These are phyloP conservation scores for Lithophane semibrunnea DNA, from an alignment of 2,888 invertebrate genomes.

Conservation along the genomic window DNA sequence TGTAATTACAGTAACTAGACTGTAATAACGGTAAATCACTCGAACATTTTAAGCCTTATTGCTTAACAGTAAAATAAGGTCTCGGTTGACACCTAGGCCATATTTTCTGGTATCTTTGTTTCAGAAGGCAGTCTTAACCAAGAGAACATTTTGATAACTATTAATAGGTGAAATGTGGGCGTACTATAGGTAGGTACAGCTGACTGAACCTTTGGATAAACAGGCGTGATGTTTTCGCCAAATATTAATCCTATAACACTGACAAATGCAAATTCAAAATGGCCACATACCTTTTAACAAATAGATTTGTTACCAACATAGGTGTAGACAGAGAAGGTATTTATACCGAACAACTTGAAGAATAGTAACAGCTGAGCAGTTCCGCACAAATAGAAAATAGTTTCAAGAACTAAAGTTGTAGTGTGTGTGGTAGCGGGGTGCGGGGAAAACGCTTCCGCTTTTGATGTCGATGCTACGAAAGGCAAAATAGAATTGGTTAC, in stretches of 20 bases:
- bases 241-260: background rate
- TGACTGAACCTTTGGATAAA: too few relatives aligned
- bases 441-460: conserved; percentile 18
- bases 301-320: conserved; percentile 46
- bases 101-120: background rate
- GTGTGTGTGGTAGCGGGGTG: conserved; percentile 70
- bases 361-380: conserved; percentile 87
- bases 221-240: background rate
- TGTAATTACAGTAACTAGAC: background rate
- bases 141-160: background rate
- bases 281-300: conserved; percentile 29
- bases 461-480: background rate
- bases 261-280: conserved; percentile 30
- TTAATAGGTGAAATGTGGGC: background rate
- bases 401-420: conserved; percentile 86
- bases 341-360: conserved; percentile 84
- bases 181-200: background rate
- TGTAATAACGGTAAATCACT: background rate
- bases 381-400: conserved; percentile 89
- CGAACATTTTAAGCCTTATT: background rate
- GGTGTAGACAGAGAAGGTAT: conserved; percentile 71
- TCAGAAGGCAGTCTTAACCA: background rate
- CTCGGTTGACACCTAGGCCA: background rate
- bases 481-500: background rate
- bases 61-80: background rate